Conservation (phyloP, 2,113 vertebrate species). For the Fregata magnificens region DNA sequence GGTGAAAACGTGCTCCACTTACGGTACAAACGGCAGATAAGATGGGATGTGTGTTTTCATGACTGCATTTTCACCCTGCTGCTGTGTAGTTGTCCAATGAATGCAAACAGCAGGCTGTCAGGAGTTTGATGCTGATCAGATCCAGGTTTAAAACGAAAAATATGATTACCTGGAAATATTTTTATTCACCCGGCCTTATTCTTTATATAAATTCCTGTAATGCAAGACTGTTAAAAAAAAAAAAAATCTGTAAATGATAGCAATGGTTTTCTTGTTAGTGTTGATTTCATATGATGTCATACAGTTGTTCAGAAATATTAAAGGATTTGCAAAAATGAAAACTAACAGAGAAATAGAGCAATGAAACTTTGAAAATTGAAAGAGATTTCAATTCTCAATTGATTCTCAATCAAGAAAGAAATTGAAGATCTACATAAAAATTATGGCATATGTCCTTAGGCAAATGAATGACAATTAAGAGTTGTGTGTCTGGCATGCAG, state of each 20-base stretch:
- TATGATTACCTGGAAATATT: not conserved
- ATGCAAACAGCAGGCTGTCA: not conserved
- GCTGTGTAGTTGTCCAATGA: not conserved
- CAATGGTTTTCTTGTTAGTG: not conserved
- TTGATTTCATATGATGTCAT: not conserved
- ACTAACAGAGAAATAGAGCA: not conserved
- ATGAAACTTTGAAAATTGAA: not conserved
- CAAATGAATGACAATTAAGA: not conserved
- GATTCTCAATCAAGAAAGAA: no score
- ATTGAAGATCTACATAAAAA: not conserved
- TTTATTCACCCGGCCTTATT: not conserved
- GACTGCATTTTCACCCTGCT: not conserved
- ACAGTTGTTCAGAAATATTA: not conserved
- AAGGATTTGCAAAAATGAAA: not conserved
- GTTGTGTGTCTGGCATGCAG: not conserved
- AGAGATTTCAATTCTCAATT: no score
- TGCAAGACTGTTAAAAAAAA: not conserved
- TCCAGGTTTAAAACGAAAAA: not conserved
- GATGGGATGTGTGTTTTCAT: not conserved
- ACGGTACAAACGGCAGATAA: no score
- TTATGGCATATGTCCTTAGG: not conserved
- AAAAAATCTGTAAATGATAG: not conserved
- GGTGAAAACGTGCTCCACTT: not conserved
- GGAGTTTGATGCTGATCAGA: not conserved
- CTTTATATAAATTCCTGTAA: not conserved